Percentiles rank a stretch among this genome's conserved stretches.
Evolutionary conservation across 2,113 vertebrate species (phyloP).

Genomic region (Eclectus roratus): DNA sequence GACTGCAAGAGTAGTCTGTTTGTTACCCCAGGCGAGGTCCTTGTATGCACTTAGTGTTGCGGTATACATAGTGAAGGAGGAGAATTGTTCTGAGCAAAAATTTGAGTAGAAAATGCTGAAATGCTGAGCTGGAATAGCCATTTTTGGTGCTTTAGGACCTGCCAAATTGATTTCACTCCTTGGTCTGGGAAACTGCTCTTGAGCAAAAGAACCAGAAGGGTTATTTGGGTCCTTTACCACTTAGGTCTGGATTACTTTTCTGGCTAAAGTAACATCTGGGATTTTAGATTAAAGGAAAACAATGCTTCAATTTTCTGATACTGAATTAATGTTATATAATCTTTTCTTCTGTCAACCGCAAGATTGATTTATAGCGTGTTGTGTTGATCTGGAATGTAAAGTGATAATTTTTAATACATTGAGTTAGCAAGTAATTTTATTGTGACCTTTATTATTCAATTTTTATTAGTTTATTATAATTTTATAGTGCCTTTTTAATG

Average conservation of each 20-base stretch:
- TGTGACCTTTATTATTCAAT: neutral
- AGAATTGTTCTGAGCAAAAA: neutral
- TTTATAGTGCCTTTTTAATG: neutral
- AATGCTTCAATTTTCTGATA: neutral
- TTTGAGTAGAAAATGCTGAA: neutral
- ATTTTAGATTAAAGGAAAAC: conserved; percentile 8
- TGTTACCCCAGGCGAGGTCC: neutral
- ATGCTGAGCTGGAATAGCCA: neutral
- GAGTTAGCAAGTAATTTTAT: neutral
- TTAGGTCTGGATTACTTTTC: neutral
- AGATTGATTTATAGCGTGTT: neutral
- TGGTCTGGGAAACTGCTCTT: neutral
- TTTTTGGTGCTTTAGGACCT: neutral
- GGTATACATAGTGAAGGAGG: neutral
- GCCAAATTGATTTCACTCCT: neutral
- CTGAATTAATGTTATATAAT: neutral
- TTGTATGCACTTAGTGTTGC: neutral
- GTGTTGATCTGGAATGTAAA: neutral
- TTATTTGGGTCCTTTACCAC: neutral
- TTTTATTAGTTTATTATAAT: neutral
- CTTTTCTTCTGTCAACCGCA: neutral
- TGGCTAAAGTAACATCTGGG: neutral
- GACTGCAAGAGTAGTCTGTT: neutral
- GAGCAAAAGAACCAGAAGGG: neutral
- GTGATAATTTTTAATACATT: neutral